These are phyloP conservation scores for Apis dorsata DNA, from an alignment of 1,140 invertebrate species.

Conservation along the genomic window DNA sequence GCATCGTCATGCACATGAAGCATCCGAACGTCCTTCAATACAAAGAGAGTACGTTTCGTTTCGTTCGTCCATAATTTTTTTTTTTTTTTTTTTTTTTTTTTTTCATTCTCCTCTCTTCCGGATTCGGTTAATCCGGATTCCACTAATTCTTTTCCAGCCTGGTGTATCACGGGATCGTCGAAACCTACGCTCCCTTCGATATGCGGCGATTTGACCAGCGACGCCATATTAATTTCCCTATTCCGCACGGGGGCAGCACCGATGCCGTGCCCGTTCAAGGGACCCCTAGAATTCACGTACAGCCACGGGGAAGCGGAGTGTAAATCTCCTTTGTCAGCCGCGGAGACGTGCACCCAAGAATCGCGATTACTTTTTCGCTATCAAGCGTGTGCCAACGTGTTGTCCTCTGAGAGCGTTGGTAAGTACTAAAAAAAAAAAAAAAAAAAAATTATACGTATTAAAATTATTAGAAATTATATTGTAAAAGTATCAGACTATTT, in stretches of 20 bases:
- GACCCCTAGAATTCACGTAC: conserved; percentile 84
- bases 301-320: conserved; percentile 86
- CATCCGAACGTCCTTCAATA: conserved; percentile 87
- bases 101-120: too few relatives aligned
- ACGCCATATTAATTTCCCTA: conserved; percentile 82
- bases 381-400: conserved; percentile 91
- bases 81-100: too few relatives aligned
- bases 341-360: conserved; percentile 91
- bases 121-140: too few relatives aligned
- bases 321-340: conserved; percentile 86
- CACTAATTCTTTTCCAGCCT: conserved; percentile 68
- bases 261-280: conserved; percentile 81
- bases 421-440: conserved; percentile 57
- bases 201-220: conserved; percentile 81
- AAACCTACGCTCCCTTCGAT: conserved; percentile 68
- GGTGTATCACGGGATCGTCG: conserved; percentile 70
- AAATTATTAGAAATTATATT: too few relatives aligned
- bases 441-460: too few relatives aligned
- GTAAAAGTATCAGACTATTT: too few relatives aligned
- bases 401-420: conserved; percentile 86
- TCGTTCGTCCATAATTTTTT: too few relatives aligned
- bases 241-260: conserved; percentile 82
- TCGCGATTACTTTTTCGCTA: conserved; percentile 89
- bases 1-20: conserved; percentile 86
- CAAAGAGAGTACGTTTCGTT: conserved; percentile 86